Conservation (phyloP, 2,888 invertebrate genomes). For the Lomographa bimaculata region DNA sequence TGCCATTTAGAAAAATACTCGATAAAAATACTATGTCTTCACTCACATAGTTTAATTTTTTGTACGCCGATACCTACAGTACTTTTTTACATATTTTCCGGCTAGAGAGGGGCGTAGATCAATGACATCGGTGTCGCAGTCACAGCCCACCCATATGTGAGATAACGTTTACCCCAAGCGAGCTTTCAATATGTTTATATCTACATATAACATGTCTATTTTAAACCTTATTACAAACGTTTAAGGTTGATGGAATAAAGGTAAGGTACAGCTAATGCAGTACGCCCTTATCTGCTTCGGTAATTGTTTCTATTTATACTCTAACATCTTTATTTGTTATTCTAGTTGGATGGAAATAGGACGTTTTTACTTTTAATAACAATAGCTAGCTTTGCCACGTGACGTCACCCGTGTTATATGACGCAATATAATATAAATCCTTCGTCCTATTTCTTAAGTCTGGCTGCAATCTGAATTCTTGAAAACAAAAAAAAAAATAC, state of each 20-base stretch:
- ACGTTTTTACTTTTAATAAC: no score
- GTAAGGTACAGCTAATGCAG: constrained; percentile 6
- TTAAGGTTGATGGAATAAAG: constrained; percentile 1
- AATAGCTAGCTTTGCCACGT: no score
- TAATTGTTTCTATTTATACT: constrained; percentile 32
- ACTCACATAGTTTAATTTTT: no score
- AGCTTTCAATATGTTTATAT: constrained; percentile 36
- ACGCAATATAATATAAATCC: no score
- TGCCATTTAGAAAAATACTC: no score
- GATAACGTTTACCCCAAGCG: constrained; percentile 50
- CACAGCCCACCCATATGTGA: constrained; percentile 46
- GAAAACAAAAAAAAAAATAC: no score
- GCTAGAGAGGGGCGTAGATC: constrained; percentile 44
- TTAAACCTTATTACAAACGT: constrained; percentile 4
- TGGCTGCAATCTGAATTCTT: no score
- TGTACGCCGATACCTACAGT: no score
- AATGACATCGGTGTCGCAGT: constrained; percentile 52
- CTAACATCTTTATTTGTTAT: constrained; percentile 27
- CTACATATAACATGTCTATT: neutral
- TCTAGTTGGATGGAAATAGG: constrained; percentile 2
- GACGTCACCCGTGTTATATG: no score
- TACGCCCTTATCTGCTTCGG: constrained; percentile 27
- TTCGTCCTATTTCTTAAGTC: no score
- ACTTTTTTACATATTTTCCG: constrained; percentile 18
- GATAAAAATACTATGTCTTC: no score